These are phyloP conservation scores for Stomatorhinus walkeri DNA, from an alignment of 2,797 vertebrate genomes.

Conservation along the genomic window DNA sequence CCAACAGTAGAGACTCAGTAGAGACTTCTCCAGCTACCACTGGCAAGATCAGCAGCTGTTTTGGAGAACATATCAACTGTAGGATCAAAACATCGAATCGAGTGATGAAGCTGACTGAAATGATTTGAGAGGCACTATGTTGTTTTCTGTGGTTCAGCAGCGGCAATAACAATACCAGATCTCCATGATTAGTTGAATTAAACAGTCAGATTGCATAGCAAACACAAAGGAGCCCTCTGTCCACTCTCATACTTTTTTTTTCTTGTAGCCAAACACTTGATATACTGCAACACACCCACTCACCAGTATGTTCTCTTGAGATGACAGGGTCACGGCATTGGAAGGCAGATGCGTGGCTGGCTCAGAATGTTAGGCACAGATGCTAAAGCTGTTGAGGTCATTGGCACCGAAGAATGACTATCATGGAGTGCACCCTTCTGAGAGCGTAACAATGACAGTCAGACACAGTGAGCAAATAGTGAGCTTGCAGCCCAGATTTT, in stretches of 20 bases:
- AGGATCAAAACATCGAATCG: background rate
- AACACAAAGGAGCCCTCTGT: background rate
- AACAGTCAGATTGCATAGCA: background rate
- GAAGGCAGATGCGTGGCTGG: background rate
- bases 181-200: background rate
- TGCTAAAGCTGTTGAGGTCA: background rate
- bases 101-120: background rate
- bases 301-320: background rate
- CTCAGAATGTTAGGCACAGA: background rate
- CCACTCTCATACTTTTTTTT: background rate
- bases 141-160: background rate
- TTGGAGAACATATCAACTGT: background rate
- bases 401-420: background rate
- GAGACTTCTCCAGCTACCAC: background rate
- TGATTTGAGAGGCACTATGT: background rate
- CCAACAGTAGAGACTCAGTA: background rate
- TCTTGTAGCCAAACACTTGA: background rate
- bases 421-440: background rate
- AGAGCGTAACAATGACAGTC: background rate
- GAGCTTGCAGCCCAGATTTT: background rate
- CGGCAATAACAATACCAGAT: background rate
- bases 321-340: background rate
- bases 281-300: background rate
- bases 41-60: background rate
- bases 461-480: background rate